These are phyloP conservation scores for Apocrypta bakeri DNA, from an alignment of 1,140 invertebrate genomes.

Conservation along the genomic window DNA sequence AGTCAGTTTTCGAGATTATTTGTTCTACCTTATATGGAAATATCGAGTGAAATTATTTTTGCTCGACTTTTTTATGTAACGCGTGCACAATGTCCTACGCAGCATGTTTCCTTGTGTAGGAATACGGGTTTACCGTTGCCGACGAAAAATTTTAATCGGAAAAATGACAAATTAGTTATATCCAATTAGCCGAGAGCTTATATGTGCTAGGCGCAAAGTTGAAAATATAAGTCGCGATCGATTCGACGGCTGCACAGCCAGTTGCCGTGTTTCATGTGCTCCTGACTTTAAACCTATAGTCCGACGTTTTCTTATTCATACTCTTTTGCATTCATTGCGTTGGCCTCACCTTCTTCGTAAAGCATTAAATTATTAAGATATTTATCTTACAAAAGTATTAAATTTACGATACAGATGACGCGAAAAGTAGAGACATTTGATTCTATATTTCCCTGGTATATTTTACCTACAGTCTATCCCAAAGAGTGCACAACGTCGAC, in stretches of 20 bases:
- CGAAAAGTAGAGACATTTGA: no score
- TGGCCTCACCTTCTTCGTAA: not conserved
- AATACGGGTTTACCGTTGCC: no score
- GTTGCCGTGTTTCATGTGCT: not conserved
- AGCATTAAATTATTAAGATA: not conserved
- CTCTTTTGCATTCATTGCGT: not conserved
- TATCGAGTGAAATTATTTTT: no score
- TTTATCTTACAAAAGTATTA: not conserved
- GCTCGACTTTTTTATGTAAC: no score
- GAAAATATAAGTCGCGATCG: not conserved
- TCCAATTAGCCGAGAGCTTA: not conserved
- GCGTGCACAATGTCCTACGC: no score
- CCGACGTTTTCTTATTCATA: constrained; percentile 9
- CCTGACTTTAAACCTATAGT: constrained; percentile 25
- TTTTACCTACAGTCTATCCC: not conserved
- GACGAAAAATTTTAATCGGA: no score
- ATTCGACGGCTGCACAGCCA: not conserved
- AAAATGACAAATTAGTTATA: not conserved
- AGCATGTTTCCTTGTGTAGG: no score
- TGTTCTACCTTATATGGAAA: no score
- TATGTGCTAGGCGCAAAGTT: not conserved
- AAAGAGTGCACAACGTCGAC: not conserved
- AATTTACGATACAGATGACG: no score
- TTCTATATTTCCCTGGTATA: not conserved
- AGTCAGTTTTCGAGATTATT: not conserved